phyloP scores from a whole-genome alignment of 2,888 invertebrate species.

The Heliconius hortense region DNA sequence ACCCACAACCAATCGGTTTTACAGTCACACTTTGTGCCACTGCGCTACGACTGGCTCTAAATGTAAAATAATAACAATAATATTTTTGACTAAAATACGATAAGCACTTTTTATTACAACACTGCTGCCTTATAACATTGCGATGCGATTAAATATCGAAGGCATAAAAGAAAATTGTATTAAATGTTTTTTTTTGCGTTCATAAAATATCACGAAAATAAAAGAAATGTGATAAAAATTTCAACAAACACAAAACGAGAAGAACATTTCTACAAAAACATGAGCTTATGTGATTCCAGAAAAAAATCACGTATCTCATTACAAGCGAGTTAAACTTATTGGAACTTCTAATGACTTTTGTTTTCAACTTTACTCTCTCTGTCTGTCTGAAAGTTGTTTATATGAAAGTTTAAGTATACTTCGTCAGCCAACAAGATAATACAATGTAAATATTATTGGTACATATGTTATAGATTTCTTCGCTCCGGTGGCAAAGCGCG shows the following conservation, averaged over 20 bases:
- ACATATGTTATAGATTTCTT: no score
- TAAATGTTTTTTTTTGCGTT: background rate
- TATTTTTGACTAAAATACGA: no score
- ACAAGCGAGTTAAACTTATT: constrained; percentile 32
- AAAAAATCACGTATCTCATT: constrained; percentile 35
- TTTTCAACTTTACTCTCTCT: constrained; percentile 3
- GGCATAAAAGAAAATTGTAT: background rate
- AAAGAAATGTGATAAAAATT: background rate
- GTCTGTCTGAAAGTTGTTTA: constrained; percentile 2
- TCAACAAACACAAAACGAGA: background rate
- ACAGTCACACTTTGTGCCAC: no score
- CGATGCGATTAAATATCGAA: background rate
- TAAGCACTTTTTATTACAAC: no score
- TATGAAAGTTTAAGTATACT: background rate
- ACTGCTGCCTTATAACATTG: no score
- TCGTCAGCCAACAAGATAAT: constrained; percentile 5
- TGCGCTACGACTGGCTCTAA: no score
- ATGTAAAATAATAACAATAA: no score
- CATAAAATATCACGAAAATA: no score
- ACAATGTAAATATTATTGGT: background rate
- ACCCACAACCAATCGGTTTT: no score
- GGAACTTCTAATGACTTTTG: constrained; percentile 36
- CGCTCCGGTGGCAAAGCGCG: no score
- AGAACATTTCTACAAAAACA: constrained; percentile 6
- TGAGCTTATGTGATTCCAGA: constrained; percentile 15